phyloP scores from a whole-genome alignment of 2,888 invertebrate genomes.

The Iphiclides podalirius region DNA sequence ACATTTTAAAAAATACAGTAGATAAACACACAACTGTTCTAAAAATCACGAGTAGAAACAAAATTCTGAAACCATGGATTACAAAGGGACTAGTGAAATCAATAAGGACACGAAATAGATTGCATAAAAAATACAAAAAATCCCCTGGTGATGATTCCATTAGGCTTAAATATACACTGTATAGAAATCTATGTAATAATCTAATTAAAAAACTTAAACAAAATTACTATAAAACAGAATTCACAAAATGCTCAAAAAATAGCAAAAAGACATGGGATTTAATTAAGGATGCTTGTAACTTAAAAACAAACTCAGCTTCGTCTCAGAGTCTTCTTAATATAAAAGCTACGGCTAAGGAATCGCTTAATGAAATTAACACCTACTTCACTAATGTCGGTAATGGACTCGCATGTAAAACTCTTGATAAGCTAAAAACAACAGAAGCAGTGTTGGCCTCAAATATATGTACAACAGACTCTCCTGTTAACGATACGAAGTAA shows the following conservation, averaged over 20 bases:
- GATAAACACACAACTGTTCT: not conserved
- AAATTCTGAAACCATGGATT: not conserved
- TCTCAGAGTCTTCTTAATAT: not conserved
- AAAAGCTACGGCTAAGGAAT: not conserved
- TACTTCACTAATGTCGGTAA: not conserved
- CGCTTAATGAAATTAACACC: not conserved
- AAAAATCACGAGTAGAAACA: not conserved
- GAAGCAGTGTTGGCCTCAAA: not conserved
- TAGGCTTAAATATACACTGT: not conserved
- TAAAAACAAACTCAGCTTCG: not conserved
- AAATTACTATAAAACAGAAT: not conserved
- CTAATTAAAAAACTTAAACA: not conserved
- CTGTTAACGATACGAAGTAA: no score
- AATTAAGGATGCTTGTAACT: not conserved
- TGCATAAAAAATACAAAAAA: not conserved
- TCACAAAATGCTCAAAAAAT: not conserved
- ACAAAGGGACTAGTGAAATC: not conserved
- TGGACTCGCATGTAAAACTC: not conserved
- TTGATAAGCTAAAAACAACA: not conserved
- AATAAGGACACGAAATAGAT: not conserved
- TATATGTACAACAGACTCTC: not conserved
- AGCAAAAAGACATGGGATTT: not conserved
- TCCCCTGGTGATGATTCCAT: not conserved
- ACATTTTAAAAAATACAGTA: not conserved
- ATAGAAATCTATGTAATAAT: constrained; percentile 1